Evolutionary conservation across 2,113 vertebrate species (phyloP).

Genomic region (Balaeniceps rex): DNA sequence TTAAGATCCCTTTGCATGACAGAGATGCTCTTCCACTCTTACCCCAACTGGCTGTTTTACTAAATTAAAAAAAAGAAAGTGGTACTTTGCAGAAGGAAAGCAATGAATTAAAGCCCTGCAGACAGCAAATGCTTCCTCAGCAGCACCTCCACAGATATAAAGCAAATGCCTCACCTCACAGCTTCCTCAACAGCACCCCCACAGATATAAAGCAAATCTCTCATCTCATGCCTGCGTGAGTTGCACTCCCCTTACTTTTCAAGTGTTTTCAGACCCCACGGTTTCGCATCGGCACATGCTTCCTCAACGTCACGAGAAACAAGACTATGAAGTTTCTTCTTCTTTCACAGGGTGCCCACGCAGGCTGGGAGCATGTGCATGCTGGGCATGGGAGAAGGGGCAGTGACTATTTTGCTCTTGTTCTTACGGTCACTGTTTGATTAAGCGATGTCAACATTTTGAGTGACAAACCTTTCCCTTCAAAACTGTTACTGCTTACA

Average conservation of each 20-base stretch:
- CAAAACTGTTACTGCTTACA: not conserved
- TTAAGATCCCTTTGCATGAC: not conserved
- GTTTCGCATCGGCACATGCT: accelerated
- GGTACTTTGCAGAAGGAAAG: not conserved
- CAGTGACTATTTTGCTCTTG: not conserved
- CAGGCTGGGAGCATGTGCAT: not conserved
- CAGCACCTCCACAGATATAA: not conserved
- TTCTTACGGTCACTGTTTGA: not conserved
- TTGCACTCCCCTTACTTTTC: not conserved
- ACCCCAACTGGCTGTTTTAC: not conserved
- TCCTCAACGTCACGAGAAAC: not conserved
- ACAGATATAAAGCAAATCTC: not conserved
- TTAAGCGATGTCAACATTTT: accelerated
- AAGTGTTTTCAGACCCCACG: accelerated
- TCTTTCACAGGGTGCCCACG: not conserved
- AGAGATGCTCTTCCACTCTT: not conserved
- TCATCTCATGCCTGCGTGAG: not conserved
- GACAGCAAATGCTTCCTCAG: not conserved
- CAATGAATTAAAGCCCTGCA: not conserved
- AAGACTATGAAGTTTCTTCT: not conserved
- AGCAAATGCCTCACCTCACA: too few relatives aligned
- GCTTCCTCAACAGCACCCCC: not conserved
- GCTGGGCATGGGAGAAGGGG: not conserved
- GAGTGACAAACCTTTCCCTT: not conserved
- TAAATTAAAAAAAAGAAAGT: not conserved